Evolutionary conservation across 1,140 invertebrate genomes (phyloP).

Genomic region (Drosophila grimshawi): DNA sequence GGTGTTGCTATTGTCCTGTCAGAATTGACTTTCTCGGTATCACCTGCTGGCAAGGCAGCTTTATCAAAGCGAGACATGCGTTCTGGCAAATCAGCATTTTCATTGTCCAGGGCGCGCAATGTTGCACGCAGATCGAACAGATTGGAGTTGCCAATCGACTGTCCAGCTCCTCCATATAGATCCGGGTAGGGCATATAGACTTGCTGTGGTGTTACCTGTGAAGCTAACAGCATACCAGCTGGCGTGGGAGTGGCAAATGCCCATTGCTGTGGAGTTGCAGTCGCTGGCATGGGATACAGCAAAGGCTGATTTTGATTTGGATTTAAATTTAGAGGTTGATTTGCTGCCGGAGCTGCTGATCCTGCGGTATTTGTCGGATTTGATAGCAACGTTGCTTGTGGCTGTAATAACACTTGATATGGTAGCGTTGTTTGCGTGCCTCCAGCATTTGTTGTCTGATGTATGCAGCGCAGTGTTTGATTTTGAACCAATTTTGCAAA

Average conservation of each 20-base stretch:
- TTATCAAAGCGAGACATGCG: conserved; percentile 61
- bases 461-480: conserved; percentile 74
- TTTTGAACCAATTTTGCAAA: conserved; percentile 81
- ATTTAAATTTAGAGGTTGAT: conserved; percentile 1
- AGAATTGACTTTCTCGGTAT: background rate
- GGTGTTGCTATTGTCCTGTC: conserved; percentile 37
- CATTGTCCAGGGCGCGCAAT: conserved; percentile 74
- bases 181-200: conserved; percentile 48
- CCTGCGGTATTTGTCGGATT: conserved; percentile 15
- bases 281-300: conserved; percentile 17
- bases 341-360: background rate
- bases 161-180: conserved; percentile 48
- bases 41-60: conserved; percentile 30
- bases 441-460: conserved; percentile 52
- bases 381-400: conserved; percentile 45
- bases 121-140: conserved; percentile 74
- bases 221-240: conserved; percentile 66
- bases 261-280: conserved; percentile 61
- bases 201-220: conserved; percentile 55
- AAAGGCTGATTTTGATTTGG: conserved; percentile 20
- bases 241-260: conserved; percentile 73
- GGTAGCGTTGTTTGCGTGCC: conserved; percentile 24
- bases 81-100: conserved; percentile 76
- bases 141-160: conserved; percentile 54
- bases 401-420: conserved; percentile 59